Evolutionary conservation across 2,113 vertebrate species (phyloP).

Genomic region (Vicugna pacos): DNA sequence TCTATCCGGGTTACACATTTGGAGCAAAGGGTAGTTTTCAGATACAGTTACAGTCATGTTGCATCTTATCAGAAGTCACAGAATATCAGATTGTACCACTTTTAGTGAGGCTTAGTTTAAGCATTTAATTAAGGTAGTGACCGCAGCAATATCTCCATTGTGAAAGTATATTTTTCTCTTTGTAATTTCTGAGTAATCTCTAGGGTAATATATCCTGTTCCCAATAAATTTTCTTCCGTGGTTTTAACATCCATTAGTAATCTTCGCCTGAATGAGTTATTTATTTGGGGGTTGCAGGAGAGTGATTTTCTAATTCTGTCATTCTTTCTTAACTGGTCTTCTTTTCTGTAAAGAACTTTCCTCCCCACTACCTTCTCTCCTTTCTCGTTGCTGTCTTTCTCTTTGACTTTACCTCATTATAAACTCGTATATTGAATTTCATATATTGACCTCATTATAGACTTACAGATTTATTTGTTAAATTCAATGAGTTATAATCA

Average conservation of each 20-base stretch:
- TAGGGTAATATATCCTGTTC: neutral
- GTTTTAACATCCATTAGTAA: neutral
- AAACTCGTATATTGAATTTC: constrained; percentile 5
- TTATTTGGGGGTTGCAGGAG: neutral
- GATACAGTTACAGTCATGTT: neutral
- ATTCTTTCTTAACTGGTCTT: neutral
- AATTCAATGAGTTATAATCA: neutral
- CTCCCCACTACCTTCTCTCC: neutral
- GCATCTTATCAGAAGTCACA: neutral
- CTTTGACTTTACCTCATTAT: neutral
- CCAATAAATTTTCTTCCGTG: neutral
- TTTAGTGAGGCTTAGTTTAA: neutral
- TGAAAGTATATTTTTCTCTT: neutral
- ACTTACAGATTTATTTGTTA: neutral
- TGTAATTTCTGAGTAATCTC: neutral
- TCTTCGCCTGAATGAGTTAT: neutral
- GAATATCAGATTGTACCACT: neutral
- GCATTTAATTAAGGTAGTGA: neutral
- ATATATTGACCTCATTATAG: neutral
- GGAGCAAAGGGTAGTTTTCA: neutral
- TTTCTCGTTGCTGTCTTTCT: neutral
- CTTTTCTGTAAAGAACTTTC: neutral
- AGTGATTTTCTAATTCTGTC: neutral
- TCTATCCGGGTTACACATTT: neutral
- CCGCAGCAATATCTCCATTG: neutral